Evolutionary conservation across 1,140 invertebrate genomes (phyloP), one percentile per base, ranked within the genome.

Genomic region (Goniozus legneri): DNA sequence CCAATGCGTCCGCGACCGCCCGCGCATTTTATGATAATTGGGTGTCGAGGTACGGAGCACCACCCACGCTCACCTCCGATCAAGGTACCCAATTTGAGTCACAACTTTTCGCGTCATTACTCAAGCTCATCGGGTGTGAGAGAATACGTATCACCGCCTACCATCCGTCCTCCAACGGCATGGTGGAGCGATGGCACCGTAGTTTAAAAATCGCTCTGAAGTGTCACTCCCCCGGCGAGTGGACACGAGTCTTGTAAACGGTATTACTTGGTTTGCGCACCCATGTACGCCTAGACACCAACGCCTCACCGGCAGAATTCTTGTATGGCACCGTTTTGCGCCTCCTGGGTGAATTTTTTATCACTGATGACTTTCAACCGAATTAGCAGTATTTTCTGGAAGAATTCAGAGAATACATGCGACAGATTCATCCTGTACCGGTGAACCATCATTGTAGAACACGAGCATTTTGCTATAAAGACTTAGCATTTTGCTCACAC

Each of bases 281-380:
- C 2, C n/a, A 30, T 2, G 27, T 55, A 16, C n/a, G n/a, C n/a
- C 70, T 63, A 64, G 45, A 60, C 2, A 62, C 58, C 3, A 36
- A 44, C 13, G 35, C 40, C 14, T 21, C 57, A 19, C 19, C 33
- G 36, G 33, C 60, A 1, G 34, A 14, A 69, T 62, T 60, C 52
- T 72, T 37, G 14, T 51, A n/a, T 46, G 22, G 22, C 21, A 18
- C 13, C 24, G 3, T 13, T 4, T 20, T 44, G 13, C 18, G 43
- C 8, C 4, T 64, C 14, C 76, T 57, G 41, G 71, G 72, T 7
- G 35, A 48, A 12, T 63, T 61, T 6, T 14, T 34, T 0, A 49
- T 42, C 24, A 6, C 24, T 12, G 24, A 27, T 12, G 24, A 27
- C 12, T 6, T 6, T 12, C 6, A 27, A 7, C 24, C 24, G 6